Conservation (phyloP, 2,888 invertebrate species). For the Eilema griseolum region DNA sequence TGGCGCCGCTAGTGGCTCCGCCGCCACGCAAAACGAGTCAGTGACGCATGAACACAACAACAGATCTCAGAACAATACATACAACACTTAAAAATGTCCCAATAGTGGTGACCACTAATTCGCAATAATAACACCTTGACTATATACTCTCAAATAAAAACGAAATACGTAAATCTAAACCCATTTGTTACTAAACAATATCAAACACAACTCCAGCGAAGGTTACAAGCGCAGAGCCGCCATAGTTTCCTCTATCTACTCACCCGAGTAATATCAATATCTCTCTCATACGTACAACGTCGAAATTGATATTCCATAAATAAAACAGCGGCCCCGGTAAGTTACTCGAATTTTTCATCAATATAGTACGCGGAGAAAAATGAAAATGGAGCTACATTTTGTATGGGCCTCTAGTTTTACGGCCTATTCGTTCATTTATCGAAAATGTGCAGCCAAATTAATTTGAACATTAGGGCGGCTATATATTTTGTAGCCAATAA, state of each 20-base stretch:
- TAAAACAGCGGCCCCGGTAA: slow-evolving; percentile 14
- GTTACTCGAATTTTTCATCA: slow-evolving; percentile 27
- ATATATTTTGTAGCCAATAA: slow-evolving; percentile 31
- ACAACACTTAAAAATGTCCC: too few relatives aligned
- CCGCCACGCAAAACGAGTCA: too few relatives aligned
- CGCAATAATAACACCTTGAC: too few relatives aligned
- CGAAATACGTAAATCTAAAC: background rate
- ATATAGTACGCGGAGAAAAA: slow-evolving; percentile 31
- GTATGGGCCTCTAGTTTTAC: slow-evolving; percentile 30
- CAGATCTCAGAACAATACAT: too few relatives aligned
- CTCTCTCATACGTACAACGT: slow-evolving; percentile 13
- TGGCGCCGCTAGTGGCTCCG: too few relatives aligned
- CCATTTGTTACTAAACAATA: background rate
- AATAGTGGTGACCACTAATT: too few relatives aligned
- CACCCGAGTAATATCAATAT: slow-evolving; percentile 10
- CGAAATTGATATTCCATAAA: slow-evolving; percentile 15
- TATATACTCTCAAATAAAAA: background rate
- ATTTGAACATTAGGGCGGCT: slow-evolving; percentile 30
- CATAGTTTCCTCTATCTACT: background rate
- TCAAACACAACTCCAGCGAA: background rate
- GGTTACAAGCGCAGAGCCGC: background rate
- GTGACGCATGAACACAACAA: too few relatives aligned
- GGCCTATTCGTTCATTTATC: slow-evolving; percentile 31
- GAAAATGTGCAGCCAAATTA: slow-evolving; percentile 39
- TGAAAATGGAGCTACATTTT: slow-evolving; percentile 29